phyloP scores from a whole-genome alignment of 2,113 vertebrate genomes.

The Sus scrofa region T2T-Sscrofa CM000819.6:138142501-138143000 shows the following conservation, averaged over 20 bases:
- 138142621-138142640: background rate
- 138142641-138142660: background rate
- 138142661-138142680: background rate
- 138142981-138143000: background rate
- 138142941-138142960: background rate
- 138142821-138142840: background rate
- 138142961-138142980: background rate
- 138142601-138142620: background rate
- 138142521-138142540: background rate
- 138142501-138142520: background rate
- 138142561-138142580: background rate
- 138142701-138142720: background rate
- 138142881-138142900: background rate
- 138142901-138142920: background rate
- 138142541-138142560: too few species aligned
- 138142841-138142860: background rate
- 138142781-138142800: background rate
- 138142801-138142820: background rate
- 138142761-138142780: background rate
- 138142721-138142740: background rate
- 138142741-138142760: background rate
- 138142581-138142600: background rate
- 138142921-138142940: background rate
- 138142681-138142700: background rate
- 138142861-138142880: background rate